These are phyloP conservation scores for Melinaea marsaeus DNA, from an alignment of 2,888 invertebrate species.

Conservation along the genomic window DNA sequence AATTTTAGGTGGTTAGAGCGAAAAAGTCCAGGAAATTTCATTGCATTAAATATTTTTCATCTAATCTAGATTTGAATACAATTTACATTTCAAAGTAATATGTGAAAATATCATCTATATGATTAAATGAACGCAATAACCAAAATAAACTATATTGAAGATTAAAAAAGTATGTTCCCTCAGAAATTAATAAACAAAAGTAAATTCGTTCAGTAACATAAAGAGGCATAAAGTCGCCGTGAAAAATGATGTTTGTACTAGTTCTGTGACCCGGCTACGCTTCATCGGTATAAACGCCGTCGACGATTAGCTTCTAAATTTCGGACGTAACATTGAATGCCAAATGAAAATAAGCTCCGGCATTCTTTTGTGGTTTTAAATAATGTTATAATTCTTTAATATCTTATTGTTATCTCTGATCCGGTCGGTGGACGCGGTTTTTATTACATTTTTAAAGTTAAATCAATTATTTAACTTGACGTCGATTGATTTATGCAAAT, in stretches of 20 bases:
- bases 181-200: neutral
- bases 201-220: slow-evolving; percentile 18
- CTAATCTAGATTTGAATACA: neutral
- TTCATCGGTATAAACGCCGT: slow-evolving; percentile 61
- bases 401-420: too few relatives aligned
- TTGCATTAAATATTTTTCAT: neutral
- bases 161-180: neutral
- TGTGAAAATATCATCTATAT: too few relatives aligned
- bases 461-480: too few relatives aligned
- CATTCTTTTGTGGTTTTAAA: slow-evolving; percentile 23
- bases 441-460: too few relatives aligned
- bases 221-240: slow-evolving; percentile 29
- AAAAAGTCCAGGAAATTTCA: too few relatives aligned
- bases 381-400: slow-evolving; percentile 2
- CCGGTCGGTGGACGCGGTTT: too few relatives aligned
- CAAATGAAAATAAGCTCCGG: slow-evolving; percentile 27
- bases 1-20: too few relatives aligned
- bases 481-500: too few relatives aligned
- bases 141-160: too few relatives aligned
- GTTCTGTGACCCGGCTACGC: slow-evolving; percentile 73
- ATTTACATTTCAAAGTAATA: too few relatives aligned
- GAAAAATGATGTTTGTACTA: slow-evolving; percentile 54
- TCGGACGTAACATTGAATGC: slow-evolving; percentile 32
- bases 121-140: too few relatives aligned
- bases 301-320: slow-evolving; percentile 50